Evolutionary conservation across 2,888 invertebrate genomes (phyloP), one percentile per base, ranked within the genome.

Genomic region (Lumbricus terrestris): DNA sequence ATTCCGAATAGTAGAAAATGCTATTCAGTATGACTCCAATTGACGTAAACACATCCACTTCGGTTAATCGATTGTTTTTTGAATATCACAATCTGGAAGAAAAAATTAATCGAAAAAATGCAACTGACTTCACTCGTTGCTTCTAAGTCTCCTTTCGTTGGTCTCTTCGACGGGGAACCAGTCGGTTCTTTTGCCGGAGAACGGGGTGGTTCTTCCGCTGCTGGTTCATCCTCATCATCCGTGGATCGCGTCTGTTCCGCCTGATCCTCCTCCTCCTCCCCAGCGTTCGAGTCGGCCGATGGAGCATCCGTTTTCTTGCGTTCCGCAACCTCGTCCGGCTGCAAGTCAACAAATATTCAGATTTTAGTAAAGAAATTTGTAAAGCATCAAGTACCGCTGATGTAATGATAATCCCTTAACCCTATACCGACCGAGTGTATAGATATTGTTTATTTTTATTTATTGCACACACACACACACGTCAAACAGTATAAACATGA

Each of bases 271-370:
- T 91, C 91, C 69, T 90, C 89, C 33, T 90, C 91, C 8, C 33
- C 38, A 33, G 11, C 47, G 54, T 91, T 90, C 38, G 82, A 89
- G 82, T 91, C 91, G 5, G 90, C 88, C 5, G 90, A 40, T 29
- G 88, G 54, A n/a, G 42, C 91, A 82, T 91, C 91, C 2, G 90
- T 90, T 85, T 91, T 91, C 90, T 91, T 91, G 54, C 88, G 91
- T n/a, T 89, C 88, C 20, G 54, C 90, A n/a, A 82, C 89, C 54
- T 90, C 88, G 29, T 82, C 89, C 3, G 35, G 37, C 89, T 54
- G 8, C 69, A 69, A 69, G n/a, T 69, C n/a, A 69, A 29, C 69
- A 69, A n/a, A n/a, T n/a, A 69, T 29, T 69, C n/a, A 8, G n/a
- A 29, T n/a, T 69, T n/a, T n/a, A n/a, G 8, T 4, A 29, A 15